These are phyloP conservation scores for Galendromus occidentalis DNA, from an alignment of 1,140 invertebrate species.

Conservation along the genomic window DNA sequence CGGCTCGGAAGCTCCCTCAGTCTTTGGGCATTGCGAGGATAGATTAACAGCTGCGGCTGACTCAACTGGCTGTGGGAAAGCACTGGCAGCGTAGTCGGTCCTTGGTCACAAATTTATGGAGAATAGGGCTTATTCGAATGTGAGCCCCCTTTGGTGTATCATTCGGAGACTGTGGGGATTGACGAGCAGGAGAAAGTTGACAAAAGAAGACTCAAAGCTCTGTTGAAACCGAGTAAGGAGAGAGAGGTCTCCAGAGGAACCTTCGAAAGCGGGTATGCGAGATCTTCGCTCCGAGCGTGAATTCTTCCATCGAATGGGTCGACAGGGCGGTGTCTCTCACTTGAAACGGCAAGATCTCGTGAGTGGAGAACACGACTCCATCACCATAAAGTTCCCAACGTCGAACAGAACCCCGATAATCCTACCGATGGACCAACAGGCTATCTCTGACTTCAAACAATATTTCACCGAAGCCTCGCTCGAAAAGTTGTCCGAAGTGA, in stretches of 20 bases:
- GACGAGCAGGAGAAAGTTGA: too few relatives aligned
- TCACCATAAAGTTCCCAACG: not conserved
- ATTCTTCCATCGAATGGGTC: not conserved
- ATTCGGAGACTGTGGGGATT: too few relatives aligned
- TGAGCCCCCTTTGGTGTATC: too few relatives aligned
- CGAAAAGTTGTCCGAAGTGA: slow-evolving; percentile 15
- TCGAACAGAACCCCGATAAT: not conserved
- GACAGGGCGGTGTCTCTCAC: not conserved
- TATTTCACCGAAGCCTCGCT: too few relatives aligned
- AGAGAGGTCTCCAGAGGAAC: not conserved
- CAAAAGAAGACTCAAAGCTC: not conserved
- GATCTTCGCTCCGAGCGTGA: not conserved
- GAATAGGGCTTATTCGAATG: too few relatives aligned
- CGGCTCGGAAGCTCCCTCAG: too few relatives aligned
- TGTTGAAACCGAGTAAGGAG: not conserved
- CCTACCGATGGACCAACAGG: not conserved
- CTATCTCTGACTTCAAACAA: slow-evolving; percentile 1
- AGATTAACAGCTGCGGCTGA: too few relatives aligned
- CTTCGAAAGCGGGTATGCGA: not conserved
- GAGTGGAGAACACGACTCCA: not conserved
- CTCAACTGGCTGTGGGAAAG: too few relatives aligned
- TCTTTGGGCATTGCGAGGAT: too few relatives aligned
- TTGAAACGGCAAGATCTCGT: not conserved
- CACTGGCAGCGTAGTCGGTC: too few relatives aligned
- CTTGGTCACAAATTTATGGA: too few relatives aligned